Percentiles rank a stretch among this genome's conserved stretches.
Conservation (phyloP, 2,797 vertebrate species). For the Buphagus erythrorhynchus region DNA sequence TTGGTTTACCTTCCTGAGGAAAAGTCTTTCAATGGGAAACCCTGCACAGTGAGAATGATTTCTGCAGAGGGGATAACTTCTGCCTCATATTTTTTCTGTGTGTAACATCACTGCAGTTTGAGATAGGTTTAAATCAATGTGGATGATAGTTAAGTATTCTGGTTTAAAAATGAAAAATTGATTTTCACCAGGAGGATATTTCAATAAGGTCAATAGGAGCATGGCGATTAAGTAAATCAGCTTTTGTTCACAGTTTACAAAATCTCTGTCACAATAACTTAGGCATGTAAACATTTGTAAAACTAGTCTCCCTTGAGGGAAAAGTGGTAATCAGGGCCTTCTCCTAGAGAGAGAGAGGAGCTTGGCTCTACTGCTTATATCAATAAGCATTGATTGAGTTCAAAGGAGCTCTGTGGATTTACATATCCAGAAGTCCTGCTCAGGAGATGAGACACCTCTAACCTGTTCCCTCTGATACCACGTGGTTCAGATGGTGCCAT, state of each 20-base stretch:
- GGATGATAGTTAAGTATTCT: constrained; percentile 63
- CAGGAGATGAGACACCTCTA: neutral
- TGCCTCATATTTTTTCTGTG: neutral
- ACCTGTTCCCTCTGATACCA: neutral
- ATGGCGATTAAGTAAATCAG: neutral
- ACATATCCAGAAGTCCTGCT: neutral
- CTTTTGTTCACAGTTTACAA: constrained; percentile 52
- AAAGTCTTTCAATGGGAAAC: neutral
- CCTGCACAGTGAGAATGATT: neutral
- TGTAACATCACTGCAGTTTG: neutral
- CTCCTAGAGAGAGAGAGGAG: neutral
- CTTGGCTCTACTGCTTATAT: neutral
- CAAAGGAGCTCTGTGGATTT: neutral
- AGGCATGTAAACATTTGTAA: constrained; percentile 6
- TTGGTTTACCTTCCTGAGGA: neutral
- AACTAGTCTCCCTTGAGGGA: neutral
- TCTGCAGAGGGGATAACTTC: neutral
- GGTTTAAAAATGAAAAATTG: constrained; percentile 59
- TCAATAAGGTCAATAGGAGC: constrained; percentile 23
- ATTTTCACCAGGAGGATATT: constrained; percentile 57
- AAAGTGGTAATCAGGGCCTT: neutral
- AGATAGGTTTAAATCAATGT: constrained; percentile 62
- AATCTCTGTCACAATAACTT: neutral
- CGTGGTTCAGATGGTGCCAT: neutral
- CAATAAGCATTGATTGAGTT: neutral